phyloP scores from a whole-genome alignment of 2,113 vertebrate genomes.

The Indicator indicator region DNA sequence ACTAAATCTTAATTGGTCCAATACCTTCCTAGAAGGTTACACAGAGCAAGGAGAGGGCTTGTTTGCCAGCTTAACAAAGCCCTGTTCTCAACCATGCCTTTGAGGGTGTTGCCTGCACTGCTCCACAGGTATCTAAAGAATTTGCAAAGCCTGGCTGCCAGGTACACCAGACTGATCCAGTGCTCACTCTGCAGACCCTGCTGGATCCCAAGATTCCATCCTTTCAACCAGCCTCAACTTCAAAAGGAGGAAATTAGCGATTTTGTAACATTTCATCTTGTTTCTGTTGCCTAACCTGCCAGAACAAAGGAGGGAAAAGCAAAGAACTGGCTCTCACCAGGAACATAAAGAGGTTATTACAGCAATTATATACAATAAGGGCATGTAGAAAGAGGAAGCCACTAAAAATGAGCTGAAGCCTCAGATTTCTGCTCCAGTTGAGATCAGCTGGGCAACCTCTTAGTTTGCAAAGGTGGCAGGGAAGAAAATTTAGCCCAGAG shows the following conservation, averaged over 20 bases:
- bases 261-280: neutral
- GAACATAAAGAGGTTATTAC: neutral
- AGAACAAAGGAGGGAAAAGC: conserved; percentile 19
- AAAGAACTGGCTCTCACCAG: neutral
- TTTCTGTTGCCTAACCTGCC: neutral
- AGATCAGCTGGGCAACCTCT: neutral
- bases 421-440: neutral
- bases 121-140: conserved; percentile 17
- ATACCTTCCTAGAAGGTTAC: neutral
- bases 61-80: neutral
- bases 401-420: neutral
- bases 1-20: conserved; percentile 7
- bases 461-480: neutral
- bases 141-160: conserved; percentile 11
- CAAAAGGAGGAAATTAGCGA: neutral
- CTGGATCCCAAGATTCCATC: neutral
- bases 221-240: neutral
- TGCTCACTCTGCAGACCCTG: neutral
- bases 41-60: neutral
- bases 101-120: neutral
- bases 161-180: neutral
- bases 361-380: neutral
- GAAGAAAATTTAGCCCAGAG: neutral
- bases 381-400: neutral
- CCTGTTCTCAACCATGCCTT: neutral